Conservation (phyloP, 1,140 invertebrate species). For the Neodiprion lecontei region DNA sequence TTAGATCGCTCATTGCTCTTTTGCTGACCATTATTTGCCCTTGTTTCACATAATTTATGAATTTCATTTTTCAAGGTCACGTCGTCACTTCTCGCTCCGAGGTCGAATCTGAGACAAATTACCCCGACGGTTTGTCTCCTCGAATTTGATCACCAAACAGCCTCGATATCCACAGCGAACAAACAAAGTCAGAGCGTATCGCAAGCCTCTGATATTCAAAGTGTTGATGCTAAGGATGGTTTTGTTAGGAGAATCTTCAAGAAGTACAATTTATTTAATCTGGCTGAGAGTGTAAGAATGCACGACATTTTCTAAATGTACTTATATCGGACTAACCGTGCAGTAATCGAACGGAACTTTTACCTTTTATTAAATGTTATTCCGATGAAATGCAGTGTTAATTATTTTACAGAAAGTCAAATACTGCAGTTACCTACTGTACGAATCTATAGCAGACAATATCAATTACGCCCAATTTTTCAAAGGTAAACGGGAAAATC, state of each 20-base stretch:
- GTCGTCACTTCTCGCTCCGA: neutral
- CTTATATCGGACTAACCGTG: too few species aligned
- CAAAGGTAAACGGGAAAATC: constrained; percentile 16
- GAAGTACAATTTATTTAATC: constrained; percentile 7
- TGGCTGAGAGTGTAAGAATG: constrained; percentile 14
- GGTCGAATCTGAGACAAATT: neutral
- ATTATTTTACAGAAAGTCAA: constrained; percentile 33
- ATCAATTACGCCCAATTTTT: constrained; percentile 34
- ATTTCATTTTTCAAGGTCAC: neutral
- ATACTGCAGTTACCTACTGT: constrained; percentile 30
- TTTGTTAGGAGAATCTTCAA: neutral
- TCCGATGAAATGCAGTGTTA: neutral
- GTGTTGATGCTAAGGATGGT: neutral
- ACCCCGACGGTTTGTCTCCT: neutral
- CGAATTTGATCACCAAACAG: neutral
- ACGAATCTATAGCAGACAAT: constrained; percentile 33
- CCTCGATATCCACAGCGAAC: neutral
- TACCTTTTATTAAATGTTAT: neutral
- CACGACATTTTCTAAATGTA: neutral
- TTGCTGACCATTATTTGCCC: neutral
- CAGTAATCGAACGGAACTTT: neutral
- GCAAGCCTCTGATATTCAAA: neutral
- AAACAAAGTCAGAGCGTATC: neutral
- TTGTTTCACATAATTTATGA: too few species aligned
- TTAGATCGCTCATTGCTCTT: too few species aligned